Percentiles rank a stretch among this genome's conserved stretches.
Evolutionary conservation across 2,113 vertebrate genomes (phyloP).

Genomic region (Mesitornis unicolor): DNA sequence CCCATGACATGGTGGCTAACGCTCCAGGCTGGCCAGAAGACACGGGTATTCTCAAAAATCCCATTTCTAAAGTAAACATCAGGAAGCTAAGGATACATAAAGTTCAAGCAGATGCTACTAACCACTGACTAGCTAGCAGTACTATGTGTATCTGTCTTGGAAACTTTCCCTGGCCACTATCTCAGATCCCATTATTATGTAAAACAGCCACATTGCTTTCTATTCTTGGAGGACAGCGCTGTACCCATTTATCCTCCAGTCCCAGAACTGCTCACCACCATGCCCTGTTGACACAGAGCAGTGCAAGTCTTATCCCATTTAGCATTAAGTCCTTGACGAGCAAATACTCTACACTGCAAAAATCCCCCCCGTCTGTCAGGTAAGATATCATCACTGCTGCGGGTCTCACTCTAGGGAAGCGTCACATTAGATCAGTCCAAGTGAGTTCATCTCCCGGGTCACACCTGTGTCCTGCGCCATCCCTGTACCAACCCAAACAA

Average conservation of each 20-base stretch:
- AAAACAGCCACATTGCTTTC: background rate
- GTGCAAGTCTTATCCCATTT: background rate
- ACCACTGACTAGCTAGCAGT: background rate
- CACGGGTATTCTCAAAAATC: background rate
- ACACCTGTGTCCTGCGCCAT: background rate
- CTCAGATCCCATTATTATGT: background rate
- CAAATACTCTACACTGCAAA: background rate
- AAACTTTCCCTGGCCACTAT: background rate
- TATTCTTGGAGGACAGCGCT: background rate
- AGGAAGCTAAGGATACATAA: background rate
- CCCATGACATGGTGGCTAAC: background rate
- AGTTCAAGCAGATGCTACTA: background rate
- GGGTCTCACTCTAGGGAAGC: accelerated
- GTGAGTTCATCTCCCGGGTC: background rate
- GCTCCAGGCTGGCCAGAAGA: background rate
- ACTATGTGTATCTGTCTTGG: background rate
- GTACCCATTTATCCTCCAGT: background rate
- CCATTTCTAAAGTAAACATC: background rate
- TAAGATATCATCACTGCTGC: background rate
- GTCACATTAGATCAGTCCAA: background rate
- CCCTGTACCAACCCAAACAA: background rate
- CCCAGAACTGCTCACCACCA: background rate
- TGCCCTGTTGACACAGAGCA: background rate
- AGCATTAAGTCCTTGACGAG: background rate
- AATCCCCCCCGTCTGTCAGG: background rate